Percentiles rank a stretch among this genome's conserved stretches.
These are phyloP conservation scores for Acinonyx jubatus DNA, from an alignment of 2,113 vertebrate genomes.

Conservation along the genomic window DNA sequence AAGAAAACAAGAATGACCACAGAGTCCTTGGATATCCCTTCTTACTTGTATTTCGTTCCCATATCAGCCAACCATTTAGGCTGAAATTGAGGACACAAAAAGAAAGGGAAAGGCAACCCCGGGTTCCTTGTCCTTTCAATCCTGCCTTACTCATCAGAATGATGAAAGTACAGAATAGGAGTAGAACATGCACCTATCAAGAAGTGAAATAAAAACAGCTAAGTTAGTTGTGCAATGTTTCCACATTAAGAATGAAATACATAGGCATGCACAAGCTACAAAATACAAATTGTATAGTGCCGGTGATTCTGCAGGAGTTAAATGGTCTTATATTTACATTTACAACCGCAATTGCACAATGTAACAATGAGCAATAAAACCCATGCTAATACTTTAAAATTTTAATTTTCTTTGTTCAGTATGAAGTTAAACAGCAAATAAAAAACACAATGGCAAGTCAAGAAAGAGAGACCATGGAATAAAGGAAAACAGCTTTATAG, in stretches of 20 bases:
- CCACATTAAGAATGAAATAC: slow-evolving; percentile 7
- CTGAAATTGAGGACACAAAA: not conserved
- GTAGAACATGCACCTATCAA: not conserved
- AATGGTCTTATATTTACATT: not conserved
- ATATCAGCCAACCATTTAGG: not conserved
- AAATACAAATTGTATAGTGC: not conserved
- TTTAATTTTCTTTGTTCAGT: slow-evolving; percentile 45
- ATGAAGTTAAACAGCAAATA: slow-evolving; percentile 27
- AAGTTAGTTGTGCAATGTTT: not conserved
- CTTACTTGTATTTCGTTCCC: not conserved
- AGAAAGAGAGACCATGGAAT: not conserved
- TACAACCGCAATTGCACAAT: not conserved
- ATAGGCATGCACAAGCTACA: not conserved
- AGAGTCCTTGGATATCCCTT: not conserved
- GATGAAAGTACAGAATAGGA: not conserved
- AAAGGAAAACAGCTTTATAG: not conserved
- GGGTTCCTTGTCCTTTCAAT: not conserved
- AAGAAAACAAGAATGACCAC: not conserved
- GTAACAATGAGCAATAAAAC: not conserved
- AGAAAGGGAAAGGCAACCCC: not conserved
- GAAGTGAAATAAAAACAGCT: slow-evolving; percentile 10
- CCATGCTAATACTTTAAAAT: not conserved
- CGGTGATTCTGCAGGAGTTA: not conserved
- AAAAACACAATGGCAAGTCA: not conserved
- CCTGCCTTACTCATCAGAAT: not conserved